Evolutionary conservation across 2,797 vertebrate species (phyloP), one percentile per base, ranked within the genome.

Genomic region (Allenopithecus nigroviridis): DNA sequence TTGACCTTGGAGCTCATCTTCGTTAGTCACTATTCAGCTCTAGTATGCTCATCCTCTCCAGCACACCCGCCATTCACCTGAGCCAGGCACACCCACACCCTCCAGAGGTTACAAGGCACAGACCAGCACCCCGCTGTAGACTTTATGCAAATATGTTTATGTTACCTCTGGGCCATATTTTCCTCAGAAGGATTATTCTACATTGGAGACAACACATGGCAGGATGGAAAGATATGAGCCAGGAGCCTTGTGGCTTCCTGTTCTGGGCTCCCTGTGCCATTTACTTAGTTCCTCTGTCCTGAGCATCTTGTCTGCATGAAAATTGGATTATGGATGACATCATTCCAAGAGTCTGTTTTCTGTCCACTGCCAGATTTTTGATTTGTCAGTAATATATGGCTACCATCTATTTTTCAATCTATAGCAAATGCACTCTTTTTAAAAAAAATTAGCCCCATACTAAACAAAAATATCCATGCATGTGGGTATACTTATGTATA

Each of bases 321-420:
- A 9, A 28, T 17, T 94, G 48, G 92, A 13, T 22, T 12, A 9
- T 1, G 41, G 43, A 8, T 16, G 75, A 81, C 43, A 39, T 24
- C 46, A 9, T 78, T 10, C 68, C 46, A 26, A 55, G 83, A 36
- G 4, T 39, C 28, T 14, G 17, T 78, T 87, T 85, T 50, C 43
- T 59, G 24, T 70, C 19, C 5, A 30, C 3, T 11, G 13, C 59
- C 6, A 12, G 5, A 16, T n/a, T 81, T 94, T 61, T 74, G 48
- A 16, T 79, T 61, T 80, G 59, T 55, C 61, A n/a, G 1, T 12
- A 78, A n/a, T 68, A n/a, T 78, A 24, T 28, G n/a, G 30, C 26
- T 41, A 22, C 84, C 61, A 78, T n/a, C 87, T 95, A 70, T 64
- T 95, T 79, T 96, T 89, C 21, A 86, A 57, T 19, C 39, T 55